These are phyloP conservation scores for Sylvicola cinctus DNA, from an alignment of 2,888 invertebrate species.

Conservation along the genomic window DNA sequence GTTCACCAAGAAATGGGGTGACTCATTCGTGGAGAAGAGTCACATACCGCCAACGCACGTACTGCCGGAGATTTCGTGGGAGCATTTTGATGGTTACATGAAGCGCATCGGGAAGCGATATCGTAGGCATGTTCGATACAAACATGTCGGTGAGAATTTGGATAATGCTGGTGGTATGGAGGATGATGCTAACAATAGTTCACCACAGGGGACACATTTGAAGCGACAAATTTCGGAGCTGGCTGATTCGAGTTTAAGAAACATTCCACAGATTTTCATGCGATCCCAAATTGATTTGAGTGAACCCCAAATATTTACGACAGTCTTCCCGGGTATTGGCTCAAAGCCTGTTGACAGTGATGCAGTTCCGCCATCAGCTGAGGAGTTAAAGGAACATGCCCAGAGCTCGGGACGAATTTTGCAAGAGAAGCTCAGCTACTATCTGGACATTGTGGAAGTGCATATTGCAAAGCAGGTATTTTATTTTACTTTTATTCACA, in stretches of 20 bases:
- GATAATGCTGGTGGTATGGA: conserved; percentile 7
- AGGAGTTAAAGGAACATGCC: conserved; percentile 10
- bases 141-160: too few species aligned
- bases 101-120: conserved; percentile 51
- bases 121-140: conserved; percentile 38
- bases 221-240: background rate
- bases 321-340: conserved; percentile 56
- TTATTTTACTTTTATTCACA: too few species aligned
- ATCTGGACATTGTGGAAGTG: conserved; percentile 86
- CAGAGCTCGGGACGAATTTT: conserved; percentile 39
- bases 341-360: conserved; percentile 15
- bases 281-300: conserved; percentile 59
- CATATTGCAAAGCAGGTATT: conserved; percentile 67
- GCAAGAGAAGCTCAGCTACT: conserved; percentile 83
- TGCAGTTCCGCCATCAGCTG: conserved; percentile 11
- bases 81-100: conserved; percentile 74
- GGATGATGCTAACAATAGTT: conserved; percentile 4
- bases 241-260: background rate
- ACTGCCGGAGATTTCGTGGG: conserved; percentile 60
- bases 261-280: conserved; percentile 68
- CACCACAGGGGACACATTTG: too few species aligned
- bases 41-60: conserved; percentile 58
- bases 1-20: conserved; percentile 96
- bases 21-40: conserved; percentile 69
- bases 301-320: conserved; percentile 58